Evolutionary conservation across 2,113 vertebrate species (phyloP).

Genomic region (Ranitomeya imitator): DNA sequence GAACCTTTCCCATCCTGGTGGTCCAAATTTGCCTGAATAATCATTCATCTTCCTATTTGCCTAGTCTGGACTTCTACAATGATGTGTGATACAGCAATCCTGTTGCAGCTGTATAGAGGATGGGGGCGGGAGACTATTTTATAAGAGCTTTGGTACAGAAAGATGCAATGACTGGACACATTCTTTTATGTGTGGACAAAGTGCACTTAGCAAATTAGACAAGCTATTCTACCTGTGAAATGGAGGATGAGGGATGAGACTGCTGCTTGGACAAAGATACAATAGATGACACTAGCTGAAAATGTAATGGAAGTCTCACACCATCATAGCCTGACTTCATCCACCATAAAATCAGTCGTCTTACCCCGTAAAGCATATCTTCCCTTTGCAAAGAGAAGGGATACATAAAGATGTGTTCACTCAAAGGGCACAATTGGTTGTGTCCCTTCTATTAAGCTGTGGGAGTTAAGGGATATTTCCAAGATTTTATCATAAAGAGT

Average conservation of each 20-base stretch:
- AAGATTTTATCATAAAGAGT: background rate
- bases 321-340: background rate
- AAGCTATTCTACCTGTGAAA: conserved; percentile 41
- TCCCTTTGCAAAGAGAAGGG: background rate
- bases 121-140: conserved; percentile 15
- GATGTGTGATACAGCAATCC: conserved; percentile 64
- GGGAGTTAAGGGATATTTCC: background rate
- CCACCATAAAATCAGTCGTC: conserved; percentile 14
- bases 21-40: conserved; percentile 75
- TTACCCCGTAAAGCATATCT: background rate
- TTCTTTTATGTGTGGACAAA: conserved; percentile 40
- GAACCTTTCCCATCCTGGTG: conserved; percentile 78
- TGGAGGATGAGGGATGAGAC: background rate
- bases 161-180: background rate
- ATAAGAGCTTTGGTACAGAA: conserved; percentile 39
- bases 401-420: background rate
- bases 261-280: conserved; percentile 12
- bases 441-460: background rate
- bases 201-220: conserved; percentile 27
- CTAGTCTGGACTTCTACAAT: conserved; percentile 73
- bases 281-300: conserved; percentile 31
- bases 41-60: conserved; percentile 77
- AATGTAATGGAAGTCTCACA: conserved; percentile 12
- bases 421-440: background rate
- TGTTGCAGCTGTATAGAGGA: conserved; percentile 66